These are phyloP conservation scores for Leptestheria dahalacensis DNA, from an alignment of 1,140 invertebrate species.

Conservation along the genomic window DNA sequence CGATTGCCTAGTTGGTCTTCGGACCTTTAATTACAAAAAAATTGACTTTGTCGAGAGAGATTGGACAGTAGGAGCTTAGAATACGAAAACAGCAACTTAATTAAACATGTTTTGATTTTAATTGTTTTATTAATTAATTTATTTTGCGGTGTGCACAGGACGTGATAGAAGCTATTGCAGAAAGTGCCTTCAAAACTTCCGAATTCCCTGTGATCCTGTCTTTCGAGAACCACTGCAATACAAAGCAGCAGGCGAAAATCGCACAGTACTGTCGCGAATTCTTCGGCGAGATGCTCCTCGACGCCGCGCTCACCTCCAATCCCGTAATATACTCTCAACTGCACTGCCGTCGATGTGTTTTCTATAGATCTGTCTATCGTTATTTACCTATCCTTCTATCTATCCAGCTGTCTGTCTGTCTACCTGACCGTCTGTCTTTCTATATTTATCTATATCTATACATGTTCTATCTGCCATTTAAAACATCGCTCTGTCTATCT, in stretches of 20 bases:
- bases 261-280: conserved; percentile 88
- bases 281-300: conserved; percentile 88
- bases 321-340: too few relatives aligned
- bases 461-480: too few relatives aligned
- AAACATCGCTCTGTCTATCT: too few relatives aligned
- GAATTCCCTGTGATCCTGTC: conserved; percentile 91
- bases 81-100: background rate
- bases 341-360: too few relatives aligned
- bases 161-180: conserved; percentile 90
- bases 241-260: conserved; percentile 89
- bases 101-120: background rate
- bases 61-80: background rate
- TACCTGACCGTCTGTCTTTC: too few relatives aligned
- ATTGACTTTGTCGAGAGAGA: too few relatives aligned
- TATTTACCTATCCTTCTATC: too few relatives aligned
- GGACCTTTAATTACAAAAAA: too few relatives aligned
- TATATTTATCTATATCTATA: too few relatives aligned
- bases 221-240: conserved; percentile 97
- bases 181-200: conserved; percentile 94
- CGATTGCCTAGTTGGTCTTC: too few relatives aligned
- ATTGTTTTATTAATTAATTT: conserved; percentile 11
- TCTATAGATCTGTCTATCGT: too few relatives aligned
- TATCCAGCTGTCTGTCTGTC: too few relatives aligned
- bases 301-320: conserved; percentile 68
- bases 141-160: conserved; percentile 38